Conservation (phyloP, 2,113 vertebrate species). For the Plestiodon gilberti region DNA sequence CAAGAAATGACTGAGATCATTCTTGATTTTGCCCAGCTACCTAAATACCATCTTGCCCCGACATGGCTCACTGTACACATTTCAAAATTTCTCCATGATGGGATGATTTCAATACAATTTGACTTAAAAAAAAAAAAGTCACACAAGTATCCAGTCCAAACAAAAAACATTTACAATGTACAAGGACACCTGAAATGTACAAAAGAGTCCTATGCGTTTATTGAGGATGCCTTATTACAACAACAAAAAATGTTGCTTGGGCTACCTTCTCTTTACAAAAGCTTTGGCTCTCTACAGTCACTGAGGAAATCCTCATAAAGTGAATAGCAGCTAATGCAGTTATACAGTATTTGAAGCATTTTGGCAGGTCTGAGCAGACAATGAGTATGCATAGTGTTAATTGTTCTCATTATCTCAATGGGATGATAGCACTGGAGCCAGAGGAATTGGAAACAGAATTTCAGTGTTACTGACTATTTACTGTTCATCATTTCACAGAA, state of each 20-base stretch:
- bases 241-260: not conserved
- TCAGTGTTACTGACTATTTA: constrained; percentile 13
- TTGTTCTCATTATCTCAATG: constrained; percentile 50
- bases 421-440: constrained; percentile 12
- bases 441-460: constrained; percentile 39
- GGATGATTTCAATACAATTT: not conserved
- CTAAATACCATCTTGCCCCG: not conserved
- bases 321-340: constrained; percentile 1
- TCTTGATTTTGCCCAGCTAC: not conserved
- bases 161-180: not conserved
- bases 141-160: not conserved
- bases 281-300: not conserved
- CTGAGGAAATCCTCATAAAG: constrained; percentile 30
- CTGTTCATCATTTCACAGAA: not conserved
- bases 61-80: not conserved
- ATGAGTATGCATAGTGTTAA: constrained; percentile 34
- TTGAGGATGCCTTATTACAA: not conserved
- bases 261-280: constrained; percentile 8
- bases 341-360: constrained; percentile 13
- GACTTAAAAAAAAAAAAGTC: not conserved
- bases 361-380: constrained; percentile 33
- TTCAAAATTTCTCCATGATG: not conserved
- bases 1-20: not conserved
- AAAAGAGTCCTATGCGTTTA: not conserved
- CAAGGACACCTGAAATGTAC: not conserved